Percentiles rank a stretch among this genome's conserved stretches.
Evolutionary conservation across 2,888 invertebrate species (phyloP).

Genomic region (Hirtodrosophila trivittata): DNA sequence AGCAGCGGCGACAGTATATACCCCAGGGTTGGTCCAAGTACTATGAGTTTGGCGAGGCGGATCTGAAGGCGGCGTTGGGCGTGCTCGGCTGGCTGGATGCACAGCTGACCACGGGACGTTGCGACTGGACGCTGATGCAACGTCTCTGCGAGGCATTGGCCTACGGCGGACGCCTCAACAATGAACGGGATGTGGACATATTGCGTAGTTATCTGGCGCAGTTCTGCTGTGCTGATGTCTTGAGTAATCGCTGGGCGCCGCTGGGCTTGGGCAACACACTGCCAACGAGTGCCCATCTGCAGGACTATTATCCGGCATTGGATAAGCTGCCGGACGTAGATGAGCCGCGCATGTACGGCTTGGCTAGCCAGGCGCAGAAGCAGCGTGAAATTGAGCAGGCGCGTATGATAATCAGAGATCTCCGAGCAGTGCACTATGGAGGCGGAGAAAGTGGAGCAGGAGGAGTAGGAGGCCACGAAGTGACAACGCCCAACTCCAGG

Average conservation of each 20-base stretch:
- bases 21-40: slow-evolving; percentile 96
- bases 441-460: slow-evolving; percentile 39
- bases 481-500: slow-evolving; percentile 20
- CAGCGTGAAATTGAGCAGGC: slow-evolving; percentile 81
- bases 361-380: slow-evolving; percentile 82
- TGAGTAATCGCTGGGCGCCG: slow-evolving; percentile 86
- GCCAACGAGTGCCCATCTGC: slow-evolving; percentile 80
- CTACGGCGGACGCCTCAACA: slow-evolving; percentile 94
- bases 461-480: not conserved
- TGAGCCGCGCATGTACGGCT: slow-evolving; percentile 80
- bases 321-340: slow-evolving; percentile 81
- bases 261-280: slow-evolving; percentile 84
- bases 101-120: slow-evolving; percentile 70
- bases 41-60: slow-evolving; percentile 94
- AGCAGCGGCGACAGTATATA: slow-evolving; percentile 95
- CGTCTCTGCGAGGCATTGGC: slow-evolving; percentile 91
- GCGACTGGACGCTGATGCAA: slow-evolving; percentile 89
- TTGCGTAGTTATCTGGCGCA: slow-evolving; percentile 85
- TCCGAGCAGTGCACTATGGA: slow-evolving; percentile 74
- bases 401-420: slow-evolving; percentile 74
- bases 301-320: slow-evolving; percentile 81
- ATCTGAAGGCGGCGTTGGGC: slow-evolving; percentile 90
- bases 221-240: slow-evolving; percentile 86
- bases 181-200: slow-evolving; percentile 87
- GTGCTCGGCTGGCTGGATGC: slow-evolving; percentile 83